Evolutionary conservation across 2,888 invertebrate genomes (phyloP), one percentile per base, ranked within the genome.

Genomic region (Leucoptera coffeella): DNA sequence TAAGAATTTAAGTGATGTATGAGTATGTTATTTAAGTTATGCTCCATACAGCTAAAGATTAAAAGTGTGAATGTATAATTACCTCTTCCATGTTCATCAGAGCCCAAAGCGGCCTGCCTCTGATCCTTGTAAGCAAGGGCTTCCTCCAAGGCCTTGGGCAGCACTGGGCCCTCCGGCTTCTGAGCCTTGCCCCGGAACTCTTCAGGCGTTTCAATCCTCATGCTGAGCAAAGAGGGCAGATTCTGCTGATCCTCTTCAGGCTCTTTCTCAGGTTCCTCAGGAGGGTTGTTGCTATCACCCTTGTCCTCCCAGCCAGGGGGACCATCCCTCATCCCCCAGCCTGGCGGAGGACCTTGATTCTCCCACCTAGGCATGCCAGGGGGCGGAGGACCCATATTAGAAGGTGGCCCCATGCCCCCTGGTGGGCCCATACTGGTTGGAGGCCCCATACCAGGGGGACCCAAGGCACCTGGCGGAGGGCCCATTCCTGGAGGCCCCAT

Each of bases 101-200:
- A 69, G 5, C 86, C 85, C 23, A 91, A 73, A 45, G 91, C 86
- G 35, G 86, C 83, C 3, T 86, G 91, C 33, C 92, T 72, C 40
- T 88, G 88, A 41, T 83, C 85, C 56, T 92, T 92, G 29, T 90
- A 80, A 7, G 91, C 92, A 1, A 93, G 64, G 7, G 89, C 90
- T 52, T 92, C 90, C 54, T 93, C 93, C 23, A 94, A 55, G 7
- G 87, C 93, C 42, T 87, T 87, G 1, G 93, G 92, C 20, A 94
- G 58, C 28, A 83, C 75, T 1, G 79, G 67, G 27, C 78, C 80
- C 7, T 61, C 52, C 2, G 47, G 41, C 6, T 58, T 59, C 15
- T 48, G 39, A 12, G 49, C 43, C 37, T 65, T 73, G 29, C 55
- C 73, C 26, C 57, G 51, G 32, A 77, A 61, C 35, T 78, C 78